Percentiles rank a stretch among this genome's conserved stretches.
Evolutionary conservation across 2,797 vertebrate species (phyloP).

Genomic region (Protonibea diacanthus): DNA sequence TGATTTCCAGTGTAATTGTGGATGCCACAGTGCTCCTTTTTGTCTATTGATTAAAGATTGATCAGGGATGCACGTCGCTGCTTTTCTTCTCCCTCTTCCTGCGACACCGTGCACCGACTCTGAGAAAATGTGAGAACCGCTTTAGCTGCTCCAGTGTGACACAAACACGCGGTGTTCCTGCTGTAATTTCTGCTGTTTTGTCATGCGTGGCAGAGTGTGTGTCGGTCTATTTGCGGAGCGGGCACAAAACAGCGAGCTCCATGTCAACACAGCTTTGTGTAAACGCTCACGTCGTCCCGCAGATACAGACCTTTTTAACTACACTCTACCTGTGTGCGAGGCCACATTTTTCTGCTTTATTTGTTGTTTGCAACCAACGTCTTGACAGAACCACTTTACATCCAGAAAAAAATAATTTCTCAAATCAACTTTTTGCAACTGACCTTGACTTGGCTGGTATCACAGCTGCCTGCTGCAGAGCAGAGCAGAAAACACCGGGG

Average conservation of each 20-base stretch:
- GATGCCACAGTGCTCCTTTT: conserved; percentile 2
- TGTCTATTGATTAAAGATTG: conserved; percentile 29
- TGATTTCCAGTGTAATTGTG: conserved; percentile 26
- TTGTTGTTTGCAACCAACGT: not conserved
- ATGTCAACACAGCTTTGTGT: not conserved
- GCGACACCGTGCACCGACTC: not conserved
- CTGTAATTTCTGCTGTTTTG: not conserved
- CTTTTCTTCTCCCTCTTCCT: conserved; percentile 2
- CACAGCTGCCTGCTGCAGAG: no score
- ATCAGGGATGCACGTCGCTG: conserved; percentile 15
- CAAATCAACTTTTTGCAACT: not conserved
- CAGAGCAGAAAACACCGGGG: not conserved
- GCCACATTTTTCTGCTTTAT: not conserved
- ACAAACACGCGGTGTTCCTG: not conserved
- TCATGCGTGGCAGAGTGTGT: not conserved
- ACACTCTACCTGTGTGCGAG: not conserved
- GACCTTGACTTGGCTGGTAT: no score
- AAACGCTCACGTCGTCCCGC: no score
- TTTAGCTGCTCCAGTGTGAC: not conserved
- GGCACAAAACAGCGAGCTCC: not conserved
- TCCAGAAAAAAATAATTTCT: no score
- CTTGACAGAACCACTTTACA: not conserved
- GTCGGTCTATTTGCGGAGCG: conserved; percentile 14
- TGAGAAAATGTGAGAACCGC: no score
- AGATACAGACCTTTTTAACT: not conserved